A percentile compares a stretch with the other conserved stretches of the same genome.
phyloP scores from a whole-genome alignment of 53 echinoderm and acorn worm species.

The Pentamera pediparva region DNA sequence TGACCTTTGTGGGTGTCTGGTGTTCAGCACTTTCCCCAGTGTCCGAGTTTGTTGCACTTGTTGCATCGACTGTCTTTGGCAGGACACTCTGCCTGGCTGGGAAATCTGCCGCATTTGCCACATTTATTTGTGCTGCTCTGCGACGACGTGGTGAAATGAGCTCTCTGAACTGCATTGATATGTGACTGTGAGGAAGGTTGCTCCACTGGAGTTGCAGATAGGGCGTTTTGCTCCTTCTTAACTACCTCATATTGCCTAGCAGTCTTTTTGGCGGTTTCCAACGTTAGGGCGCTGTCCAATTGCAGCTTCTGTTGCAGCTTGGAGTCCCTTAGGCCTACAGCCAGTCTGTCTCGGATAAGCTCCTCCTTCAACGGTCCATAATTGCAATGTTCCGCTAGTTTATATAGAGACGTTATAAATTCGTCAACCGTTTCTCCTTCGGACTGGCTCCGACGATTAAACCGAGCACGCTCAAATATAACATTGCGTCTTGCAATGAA shows the following conservation, averaged over 20 bases:
- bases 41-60: constrained; percentile 26
- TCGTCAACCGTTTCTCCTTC: neutral
- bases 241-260: neutral
- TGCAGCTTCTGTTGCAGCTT: constrained; percentile 23
- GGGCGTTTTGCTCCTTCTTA: neutral
- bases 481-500: constrained; percentile 7
- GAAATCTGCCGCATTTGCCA: neutral
- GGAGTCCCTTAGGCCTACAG: constrained; percentile 31
- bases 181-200: neutral
- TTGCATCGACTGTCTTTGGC: constrained; percentile 50
- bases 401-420: neutral
- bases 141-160: no score
- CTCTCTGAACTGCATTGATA: neutral
- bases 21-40: constrained; percentile 14
- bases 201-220: neutral
- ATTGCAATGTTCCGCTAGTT: constrained; percentile 49
- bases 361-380: constrained; percentile 47
- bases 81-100: constrained; percentile 36
- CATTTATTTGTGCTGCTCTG: no score
- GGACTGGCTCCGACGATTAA: neutral
- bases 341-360: constrained; percentile 43
- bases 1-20: neutral
- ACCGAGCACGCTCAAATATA: neutral
- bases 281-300: neutral
- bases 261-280: neutral